phyloP scores from a whole-genome alignment of 2,888 invertebrate species.

The Pammene fasciana region DNA sequence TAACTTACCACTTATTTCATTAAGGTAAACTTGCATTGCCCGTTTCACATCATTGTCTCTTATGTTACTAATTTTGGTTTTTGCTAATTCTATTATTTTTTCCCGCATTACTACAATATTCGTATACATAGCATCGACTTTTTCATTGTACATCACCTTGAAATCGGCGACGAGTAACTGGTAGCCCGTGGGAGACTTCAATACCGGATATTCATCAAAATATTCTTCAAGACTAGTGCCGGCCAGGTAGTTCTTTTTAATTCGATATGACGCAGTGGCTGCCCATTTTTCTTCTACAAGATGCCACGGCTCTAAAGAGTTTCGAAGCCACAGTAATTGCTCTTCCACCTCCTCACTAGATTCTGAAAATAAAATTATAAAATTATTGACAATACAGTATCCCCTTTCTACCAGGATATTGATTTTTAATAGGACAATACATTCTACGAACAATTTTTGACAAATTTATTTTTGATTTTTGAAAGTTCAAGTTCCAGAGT shows the following conservation, averaged over 20 bases:
- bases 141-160: not conserved
- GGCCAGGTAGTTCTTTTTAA: not conserved
- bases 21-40: not conserved
- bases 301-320: not conserved
- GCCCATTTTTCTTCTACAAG: conserved; percentile 1
- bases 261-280: not conserved
- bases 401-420: not conserved
- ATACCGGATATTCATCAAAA: not conserved
- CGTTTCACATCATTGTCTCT: not conserved
- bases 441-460: no score
- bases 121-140: not conserved
- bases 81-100: not conserved
- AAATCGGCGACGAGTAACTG: not conserved
- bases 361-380: not conserved
- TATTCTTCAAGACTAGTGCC: not conserved
- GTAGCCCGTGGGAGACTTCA: not conserved
- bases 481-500: no score
- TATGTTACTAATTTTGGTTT: not conserved
- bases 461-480: no score
- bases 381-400: not conserved
- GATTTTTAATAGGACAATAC: not conserved
- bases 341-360: not conserved
- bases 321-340: not conserved
- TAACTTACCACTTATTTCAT: not conserved
- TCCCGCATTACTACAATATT: not conserved